A percentile compares a stretch with the other conserved stretches of the same genome.
Conservation (phyloP, 1,140 invertebrate genomes). For the Brevipalpus yothersi region DNA sequence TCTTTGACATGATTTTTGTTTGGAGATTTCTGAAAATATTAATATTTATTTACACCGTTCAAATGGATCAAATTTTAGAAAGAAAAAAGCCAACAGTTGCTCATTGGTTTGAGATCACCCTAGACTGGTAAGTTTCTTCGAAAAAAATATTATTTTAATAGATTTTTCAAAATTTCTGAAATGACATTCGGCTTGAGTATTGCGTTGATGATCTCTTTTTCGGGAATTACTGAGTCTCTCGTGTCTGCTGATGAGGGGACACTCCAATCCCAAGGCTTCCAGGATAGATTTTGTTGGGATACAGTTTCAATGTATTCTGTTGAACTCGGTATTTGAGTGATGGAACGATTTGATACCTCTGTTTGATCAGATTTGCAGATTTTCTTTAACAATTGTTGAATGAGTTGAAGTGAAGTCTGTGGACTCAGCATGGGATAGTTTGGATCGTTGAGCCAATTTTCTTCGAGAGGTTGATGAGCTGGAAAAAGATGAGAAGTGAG, state of each 20-base stretch:
- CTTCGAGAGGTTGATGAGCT: slow-evolving; percentile 15
- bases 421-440: not conserved
- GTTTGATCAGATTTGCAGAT: not conserved
- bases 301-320: not conserved
- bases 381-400: not conserved
- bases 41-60: too few species aligned
- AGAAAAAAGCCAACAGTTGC: too few species aligned
- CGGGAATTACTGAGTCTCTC: not conserved
- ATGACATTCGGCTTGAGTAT: slow-evolving; percentile 13
- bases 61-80: too few species aligned
- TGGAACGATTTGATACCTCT: not conserved
- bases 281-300: not conserved
- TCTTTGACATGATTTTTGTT: too few species aligned
- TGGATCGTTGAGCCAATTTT: not conserved
- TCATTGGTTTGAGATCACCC: too few species aligned
- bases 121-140: too few species aligned
- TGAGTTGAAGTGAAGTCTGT: not conserved
- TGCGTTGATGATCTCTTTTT: slow-evolving; percentile 9
- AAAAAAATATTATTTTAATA: not conserved
- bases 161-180: not conserved
- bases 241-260: not conserved
- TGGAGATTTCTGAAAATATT: too few species aligned
- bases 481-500: slow-evolving; percentile 9
- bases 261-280: not conserved
- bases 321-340: not conserved